Evolutionary conservation across 2,797 vertebrate genomes (phyloP).

Genomic region (Sebastes vulpes): DNA sequence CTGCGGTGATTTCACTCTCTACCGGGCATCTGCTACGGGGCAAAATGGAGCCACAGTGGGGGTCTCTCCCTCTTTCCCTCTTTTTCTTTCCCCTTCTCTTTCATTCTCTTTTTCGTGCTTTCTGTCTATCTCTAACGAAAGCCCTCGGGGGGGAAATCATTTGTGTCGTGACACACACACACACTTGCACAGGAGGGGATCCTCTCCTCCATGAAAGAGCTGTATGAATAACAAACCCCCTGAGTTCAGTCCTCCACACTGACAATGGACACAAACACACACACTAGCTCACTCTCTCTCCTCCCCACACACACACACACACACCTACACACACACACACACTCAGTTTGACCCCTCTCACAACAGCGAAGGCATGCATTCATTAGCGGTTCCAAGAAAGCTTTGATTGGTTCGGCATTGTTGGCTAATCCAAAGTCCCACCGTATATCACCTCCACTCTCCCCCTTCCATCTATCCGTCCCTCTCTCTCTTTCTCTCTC

Average conservation of each 20-base stretch:
- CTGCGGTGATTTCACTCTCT: conserved; percentile 44
- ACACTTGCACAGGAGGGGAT: conserved; percentile 50
- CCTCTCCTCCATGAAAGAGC: conserved; percentile 52
- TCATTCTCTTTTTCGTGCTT: neutral
- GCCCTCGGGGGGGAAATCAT: conserved; percentile 62
- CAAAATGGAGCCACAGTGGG: conserved; percentile 34
- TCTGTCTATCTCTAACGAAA: conserved; percentile 24
- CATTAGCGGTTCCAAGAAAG: conserved; percentile 64
- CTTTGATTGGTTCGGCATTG: conserved; percentile 54
- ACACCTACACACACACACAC: conserved; percentile 36
- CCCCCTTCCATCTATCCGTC: neutral
- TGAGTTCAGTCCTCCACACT: conserved; percentile 47
- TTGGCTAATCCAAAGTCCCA: conserved; percentile 66
- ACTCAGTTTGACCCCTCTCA: conserved; percentile 54
- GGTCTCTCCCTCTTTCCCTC: conserved; percentile 1
- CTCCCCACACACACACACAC: conserved; percentile 23
- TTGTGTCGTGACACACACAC: conserved; percentile 63
- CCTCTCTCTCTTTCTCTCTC: neutral
- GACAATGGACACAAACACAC: conserved; percentile 34
- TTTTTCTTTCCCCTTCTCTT: conserved; percentile 7
- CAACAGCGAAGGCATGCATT: conserved; percentile 72
- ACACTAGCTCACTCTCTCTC: neutral
- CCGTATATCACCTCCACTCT: conserved; percentile 59
- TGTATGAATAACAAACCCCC: conserved; percentile 77
- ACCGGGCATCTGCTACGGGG: neutral